A percentile compares a stretch with the other conserved stretches of the same genome.
Evolutionary conservation across 2,113 vertebrate species (phyloP).

Genomic region (Erpornis zantholeuca): DNA sequence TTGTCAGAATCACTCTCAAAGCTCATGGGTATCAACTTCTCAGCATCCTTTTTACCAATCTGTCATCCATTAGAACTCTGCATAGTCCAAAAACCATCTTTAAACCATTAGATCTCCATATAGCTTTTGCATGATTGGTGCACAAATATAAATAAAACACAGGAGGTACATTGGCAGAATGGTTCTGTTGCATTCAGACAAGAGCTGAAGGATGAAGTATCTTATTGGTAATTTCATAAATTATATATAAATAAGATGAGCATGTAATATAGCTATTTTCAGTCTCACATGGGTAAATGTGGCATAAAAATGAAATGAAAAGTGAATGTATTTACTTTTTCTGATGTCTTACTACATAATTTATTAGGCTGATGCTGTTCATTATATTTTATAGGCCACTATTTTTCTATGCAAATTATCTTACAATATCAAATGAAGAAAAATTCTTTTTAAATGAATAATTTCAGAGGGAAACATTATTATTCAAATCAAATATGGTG

Average conservation of each 20-base stretch:
- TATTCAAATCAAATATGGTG: constrained; percentile 49
- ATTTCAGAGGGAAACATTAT: constrained; percentile 10
- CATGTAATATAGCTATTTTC: not conserved
- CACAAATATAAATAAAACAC: not conserved
- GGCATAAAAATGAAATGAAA: not conserved
- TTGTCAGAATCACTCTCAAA: not conserved
- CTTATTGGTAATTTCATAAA: not conserved
- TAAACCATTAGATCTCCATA: not conserved
- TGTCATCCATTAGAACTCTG: not conserved
- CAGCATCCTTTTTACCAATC: not conserved
- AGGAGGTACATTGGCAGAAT: not conserved
- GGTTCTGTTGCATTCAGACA: not conserved
- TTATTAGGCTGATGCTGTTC: constrained; percentile 8
- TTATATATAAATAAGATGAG: not conserved
- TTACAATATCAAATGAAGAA: constrained; percentile 6
- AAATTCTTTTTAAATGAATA: constrained; percentile 1
- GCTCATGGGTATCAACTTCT: not conserved
- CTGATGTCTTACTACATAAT: not conserved
- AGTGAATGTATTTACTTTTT: not conserved
- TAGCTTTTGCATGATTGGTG: not conserved
- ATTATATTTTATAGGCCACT: not conserved
- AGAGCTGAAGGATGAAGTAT: not conserved
- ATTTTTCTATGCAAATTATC: not conserved
- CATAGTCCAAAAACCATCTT: not conserved
- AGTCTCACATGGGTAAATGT: not conserved